Evolutionary conservation across 2,113 vertebrate species (phyloP).

Genomic region (Chiloscyllium plagiosum): DNA sequence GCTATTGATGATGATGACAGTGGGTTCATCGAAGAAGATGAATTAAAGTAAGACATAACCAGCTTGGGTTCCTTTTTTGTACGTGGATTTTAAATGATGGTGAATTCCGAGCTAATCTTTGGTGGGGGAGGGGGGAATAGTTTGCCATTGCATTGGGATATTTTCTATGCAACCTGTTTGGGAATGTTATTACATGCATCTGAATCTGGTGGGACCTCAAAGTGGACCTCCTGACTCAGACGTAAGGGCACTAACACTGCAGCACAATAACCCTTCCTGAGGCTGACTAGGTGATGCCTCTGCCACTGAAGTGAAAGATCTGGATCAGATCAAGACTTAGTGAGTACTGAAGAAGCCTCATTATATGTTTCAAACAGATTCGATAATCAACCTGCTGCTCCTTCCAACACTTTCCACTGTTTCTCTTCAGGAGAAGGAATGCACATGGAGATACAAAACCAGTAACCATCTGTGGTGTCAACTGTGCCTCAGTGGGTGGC

Average conservation of each 20-base stretch:
- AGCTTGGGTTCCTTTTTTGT: conserved; percentile 40
- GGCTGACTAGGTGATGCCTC: too few relatives aligned
- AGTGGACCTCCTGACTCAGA: too few relatives aligned
- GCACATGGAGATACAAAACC: background rate
- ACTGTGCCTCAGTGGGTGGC: background rate
- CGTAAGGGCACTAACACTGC: too few relatives aligned
- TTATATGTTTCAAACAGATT: background rate
- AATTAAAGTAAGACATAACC: conserved; percentile 72
- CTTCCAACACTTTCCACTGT: background rate
- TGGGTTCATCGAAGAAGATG: conserved; percentile 86
- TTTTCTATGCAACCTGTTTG: too few relatives aligned
- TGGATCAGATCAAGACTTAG: too few relatives aligned
- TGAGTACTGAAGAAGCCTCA: background rate
- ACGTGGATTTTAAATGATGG: conserved; percentile 32
- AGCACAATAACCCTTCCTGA: too few relatives aligned
- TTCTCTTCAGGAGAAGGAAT: background rate
- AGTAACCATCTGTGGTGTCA: background rate
- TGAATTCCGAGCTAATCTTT: conserved; percentile 44
- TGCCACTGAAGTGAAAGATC: too few relatives aligned
- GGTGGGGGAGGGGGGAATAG: background rate
- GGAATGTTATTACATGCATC: too few relatives aligned
- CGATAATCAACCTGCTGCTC: background rate
- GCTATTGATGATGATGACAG: conserved; percentile 85
- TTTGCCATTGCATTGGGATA: background rate
- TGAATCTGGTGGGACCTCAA: too few relatives aligned